Evolutionary conservation across 2,797 vertebrate species (phyloP), one percentile per base, ranked within the genome.

Genomic region (Diceros bicornis): DNA sequence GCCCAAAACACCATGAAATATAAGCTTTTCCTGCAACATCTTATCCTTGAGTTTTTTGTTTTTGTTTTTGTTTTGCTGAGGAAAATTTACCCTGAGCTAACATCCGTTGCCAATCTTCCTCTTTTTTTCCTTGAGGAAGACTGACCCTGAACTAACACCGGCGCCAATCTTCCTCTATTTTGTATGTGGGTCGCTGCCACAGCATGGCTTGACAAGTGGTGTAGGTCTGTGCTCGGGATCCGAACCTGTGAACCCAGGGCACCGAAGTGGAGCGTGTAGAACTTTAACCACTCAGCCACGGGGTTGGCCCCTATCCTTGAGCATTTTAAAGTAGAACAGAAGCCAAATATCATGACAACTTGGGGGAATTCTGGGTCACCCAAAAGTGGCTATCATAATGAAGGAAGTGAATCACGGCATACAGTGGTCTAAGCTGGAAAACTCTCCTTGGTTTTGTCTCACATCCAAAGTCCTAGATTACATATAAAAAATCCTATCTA

Each of bases 301-400:
- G 47, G 11, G 47, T 10, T 10, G 11, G 47, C 8, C 47, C 47
- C 47, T 47, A 47, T 47, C 47, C 25, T 41, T 34, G 50, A 83
- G 69, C 29, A 88, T 82, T 89, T 87, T 75, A 66, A 91, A 93
- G 78, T 12, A 62, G 29, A 69, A 87, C 44, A 64, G 69, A 97
- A 84, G 62, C 29, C 50, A 92, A 92, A 77, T 96, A 88, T 92
- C 87, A 89, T 7, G 13, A 44, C n/a, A 69, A 92, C n/a, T 27
- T 81, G 72, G 57, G 62, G 47, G 47, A 29, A 50, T 69, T 89
- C 27, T 83, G 64, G 9, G 17, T 13, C 17, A 50, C 79, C 66
- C 47, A 32, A 75, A 89, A 29, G n/a, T 64, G 47, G 69, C 34
- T 74, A 37, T 32, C 66, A 34, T n/a, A 93, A 87, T 14, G 47